Conservation (phyloP, 2,113 vertebrate genomes). For the Heterocephalus glaber region DNA sequence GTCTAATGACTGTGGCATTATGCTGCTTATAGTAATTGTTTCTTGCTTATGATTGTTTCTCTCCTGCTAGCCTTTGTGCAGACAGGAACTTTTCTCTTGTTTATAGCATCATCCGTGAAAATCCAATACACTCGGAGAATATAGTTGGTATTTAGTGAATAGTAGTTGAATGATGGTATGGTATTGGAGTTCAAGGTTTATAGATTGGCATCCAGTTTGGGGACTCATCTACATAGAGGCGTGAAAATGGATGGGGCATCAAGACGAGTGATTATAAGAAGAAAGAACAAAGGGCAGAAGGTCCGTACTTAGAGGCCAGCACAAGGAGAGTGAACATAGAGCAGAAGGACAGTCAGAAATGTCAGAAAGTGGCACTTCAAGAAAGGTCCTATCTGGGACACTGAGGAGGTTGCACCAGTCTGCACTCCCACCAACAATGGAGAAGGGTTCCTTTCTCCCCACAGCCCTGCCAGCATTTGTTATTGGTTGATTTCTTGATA, state of each 20-base stretch:
- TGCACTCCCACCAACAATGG: too few species aligned
- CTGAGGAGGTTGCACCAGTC: too few species aligned
- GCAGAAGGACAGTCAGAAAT: neutral
- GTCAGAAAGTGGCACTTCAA: neutral
- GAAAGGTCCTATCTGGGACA: rapidly evolving
- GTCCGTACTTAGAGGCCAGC: neutral
- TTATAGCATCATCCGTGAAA: neutral
- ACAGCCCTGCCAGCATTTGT: too few species aligned
- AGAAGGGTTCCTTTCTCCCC: too few species aligned
- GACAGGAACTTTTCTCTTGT: neutral
- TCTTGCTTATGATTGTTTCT: neutral
- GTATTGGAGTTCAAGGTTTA: neutral
- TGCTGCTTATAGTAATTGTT: neutral
- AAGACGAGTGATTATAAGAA: neutral
- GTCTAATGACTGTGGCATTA: neutral
- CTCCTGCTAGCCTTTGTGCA: neutral
- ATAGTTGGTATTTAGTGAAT: neutral
- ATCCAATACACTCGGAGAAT: neutral
- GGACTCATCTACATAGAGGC: neutral
- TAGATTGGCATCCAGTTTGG: neutral
- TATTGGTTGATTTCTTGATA: too few species aligned
- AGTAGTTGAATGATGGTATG: neutral
- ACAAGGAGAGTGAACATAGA: neutral
- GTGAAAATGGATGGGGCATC: neutral
- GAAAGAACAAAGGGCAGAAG: neutral